phyloP scores from a whole-genome alignment of 1,140 invertebrate genomes.

The Drosophila prosaltans region DNA sequence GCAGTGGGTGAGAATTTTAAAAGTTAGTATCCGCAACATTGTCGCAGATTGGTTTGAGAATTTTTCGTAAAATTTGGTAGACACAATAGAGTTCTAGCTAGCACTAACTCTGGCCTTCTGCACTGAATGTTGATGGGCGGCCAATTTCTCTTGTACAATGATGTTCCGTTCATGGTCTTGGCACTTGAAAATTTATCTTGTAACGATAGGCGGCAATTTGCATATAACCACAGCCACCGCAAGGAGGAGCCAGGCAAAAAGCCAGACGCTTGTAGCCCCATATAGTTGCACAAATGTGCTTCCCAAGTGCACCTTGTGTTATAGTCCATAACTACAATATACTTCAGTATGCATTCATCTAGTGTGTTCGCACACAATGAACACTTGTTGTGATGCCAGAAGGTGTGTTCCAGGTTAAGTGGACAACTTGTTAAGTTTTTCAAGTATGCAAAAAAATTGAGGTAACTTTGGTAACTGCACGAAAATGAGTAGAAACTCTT shows the following conservation, averaged over 20 bases:
- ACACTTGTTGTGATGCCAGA: conserved; percentile 2
- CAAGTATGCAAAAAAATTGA: conserved; percentile 1
- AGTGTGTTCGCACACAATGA: conserved; percentile 13
- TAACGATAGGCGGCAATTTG: conserved; percentile 26
- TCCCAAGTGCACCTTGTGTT: conserved; percentile 4
- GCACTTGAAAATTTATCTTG: conserved; percentile 34
- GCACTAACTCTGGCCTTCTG: conserved; percentile 4
- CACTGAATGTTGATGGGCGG: conserved; percentile 14
- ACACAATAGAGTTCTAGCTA: conserved; percentile 5
- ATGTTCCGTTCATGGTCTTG: conserved; percentile 34
- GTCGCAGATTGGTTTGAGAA: conserved; percentile 38
- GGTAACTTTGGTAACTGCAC: not conserved
- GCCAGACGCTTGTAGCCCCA: conserved; percentile 25
- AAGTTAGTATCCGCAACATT: conserved; percentile 61
- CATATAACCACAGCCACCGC: conserved; percentile 18
- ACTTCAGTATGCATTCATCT: not conserved
- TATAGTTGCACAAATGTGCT: conserved; percentile 22
- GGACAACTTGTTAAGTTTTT: conserved; percentile 6
- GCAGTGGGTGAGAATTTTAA: conserved; percentile 39
- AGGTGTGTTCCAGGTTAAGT: conserved; percentile 19
- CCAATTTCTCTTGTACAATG: conserved; percentile 25
- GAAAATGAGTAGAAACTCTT: not conserved
- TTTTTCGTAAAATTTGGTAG: conserved; percentile 31
- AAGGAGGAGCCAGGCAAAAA: not conserved
- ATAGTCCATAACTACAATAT: not conserved